These are phyloP conservation scores for Sebastes oblongus DNA, from an alignment of 2,797 vertebrate genomes.

Conservation along the genomic window DNA sequence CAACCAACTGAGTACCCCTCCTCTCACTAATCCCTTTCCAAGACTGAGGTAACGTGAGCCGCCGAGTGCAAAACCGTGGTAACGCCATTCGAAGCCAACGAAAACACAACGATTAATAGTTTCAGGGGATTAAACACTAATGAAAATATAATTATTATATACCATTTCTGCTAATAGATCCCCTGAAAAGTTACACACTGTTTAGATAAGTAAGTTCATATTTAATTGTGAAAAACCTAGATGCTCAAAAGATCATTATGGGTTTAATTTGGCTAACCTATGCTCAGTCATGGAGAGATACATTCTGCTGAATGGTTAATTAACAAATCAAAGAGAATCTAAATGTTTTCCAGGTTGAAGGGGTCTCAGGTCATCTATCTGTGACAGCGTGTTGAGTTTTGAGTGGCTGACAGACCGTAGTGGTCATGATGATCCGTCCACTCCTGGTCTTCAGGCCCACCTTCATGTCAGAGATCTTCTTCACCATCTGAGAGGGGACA, in stretches of 20 bases:
- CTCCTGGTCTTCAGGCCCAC: constrained; percentile 86
- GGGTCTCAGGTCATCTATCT: not conserved
- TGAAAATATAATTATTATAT: no score
- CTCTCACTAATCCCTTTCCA: not conserved
- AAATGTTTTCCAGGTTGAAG: not conserved
- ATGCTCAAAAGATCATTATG: no score
- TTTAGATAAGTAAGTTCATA: not conserved
- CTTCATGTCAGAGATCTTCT: constrained; percentile 77
- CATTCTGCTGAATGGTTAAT: not conserved
- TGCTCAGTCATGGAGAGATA: not conserved
- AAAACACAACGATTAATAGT: no score
- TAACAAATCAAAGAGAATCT: not conserved
- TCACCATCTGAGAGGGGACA: constrained; percentile 73
- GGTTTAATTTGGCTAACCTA: no score
- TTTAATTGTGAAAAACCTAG: not conserved
- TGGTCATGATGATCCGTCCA: constrained; percentile 76
- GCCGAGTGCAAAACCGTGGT: no score
- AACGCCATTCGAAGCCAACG: rapidly evolving
- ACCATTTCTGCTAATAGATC: no score
- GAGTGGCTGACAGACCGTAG: constrained; percentile 58
- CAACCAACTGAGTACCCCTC: not conserved
- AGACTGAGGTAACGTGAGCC: no score
- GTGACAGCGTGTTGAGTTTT: not conserved
- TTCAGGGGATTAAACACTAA: no score
- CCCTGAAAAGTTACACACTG: no score